Base-by-base conservation (phyloP, 2,797 vertebrate genomes). In the Aplochiton taeniatus region DNA sequence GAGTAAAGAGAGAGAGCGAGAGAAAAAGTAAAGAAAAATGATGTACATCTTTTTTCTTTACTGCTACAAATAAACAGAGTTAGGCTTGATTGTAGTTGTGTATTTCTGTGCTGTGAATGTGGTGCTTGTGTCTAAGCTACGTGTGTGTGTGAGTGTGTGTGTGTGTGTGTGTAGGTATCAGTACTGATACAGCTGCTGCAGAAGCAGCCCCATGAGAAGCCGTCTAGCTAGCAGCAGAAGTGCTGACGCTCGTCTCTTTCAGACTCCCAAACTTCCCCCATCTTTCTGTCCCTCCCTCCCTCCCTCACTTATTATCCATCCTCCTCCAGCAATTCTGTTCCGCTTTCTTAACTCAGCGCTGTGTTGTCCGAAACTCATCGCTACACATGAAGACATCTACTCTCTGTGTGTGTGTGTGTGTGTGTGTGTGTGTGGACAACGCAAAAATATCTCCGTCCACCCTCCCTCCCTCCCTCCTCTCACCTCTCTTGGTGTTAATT, bases 401-500 rank as follows among this genome's bases (percentile, higher is more conserved):
- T 42, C 31, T 59, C 16, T 46, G 48, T 16, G 31, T 49, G 10
- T 51, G 60, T 42, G 31, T 56, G 53, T 55, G 53, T 47, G 57
- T 59, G 46, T 48, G 46, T 48, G 54, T 41, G 54, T 43, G 54
- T 56, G 6, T 17, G 42, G 11, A 49, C 17, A 41, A 19, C 31
- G 47, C 41, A 56, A 14, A 12, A 9, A 42, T 12, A 41, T 43
- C 41, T 45, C 9, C 13, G 63, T 50, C 60, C 20, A 47, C 41
- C 56, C 54, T 18, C 52, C 16, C 13, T 43, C 43, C 52, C 16
- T 9, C 18, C 43, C 19, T 60, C 51, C 42, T n/a, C n/a, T 20
- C 67, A 31, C 53, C 47, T 58, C 54, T 58, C 61, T 61, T 43
- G 42, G 52, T 46, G 57, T 70, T 66, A 64, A 66, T 63, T 65